phyloP scores from a whole-genome alignment of 2,113 vertebrate genomes.

The Atlantisia rogersi region DNA sequence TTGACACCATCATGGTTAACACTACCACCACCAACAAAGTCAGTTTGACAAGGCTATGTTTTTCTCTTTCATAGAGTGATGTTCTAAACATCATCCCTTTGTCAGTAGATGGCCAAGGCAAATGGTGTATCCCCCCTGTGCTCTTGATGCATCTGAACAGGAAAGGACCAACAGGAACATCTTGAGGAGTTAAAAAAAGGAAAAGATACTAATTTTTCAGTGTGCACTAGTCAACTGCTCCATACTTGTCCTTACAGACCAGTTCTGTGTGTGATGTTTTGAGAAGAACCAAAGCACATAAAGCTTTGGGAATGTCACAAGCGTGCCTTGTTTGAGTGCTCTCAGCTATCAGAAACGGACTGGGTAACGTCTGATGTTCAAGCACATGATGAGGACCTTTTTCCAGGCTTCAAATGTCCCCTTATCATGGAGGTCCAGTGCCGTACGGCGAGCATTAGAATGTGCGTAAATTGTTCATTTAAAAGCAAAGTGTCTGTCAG shows the following conservation, averaged over 20 bases:
- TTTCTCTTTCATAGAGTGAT: neutral
- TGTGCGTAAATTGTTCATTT: neutral
- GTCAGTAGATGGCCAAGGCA: neutral
- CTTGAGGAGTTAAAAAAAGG: neutral
- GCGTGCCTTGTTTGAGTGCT: neutral
- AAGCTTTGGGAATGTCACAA: neutral
- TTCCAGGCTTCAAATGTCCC: neutral
- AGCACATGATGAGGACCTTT: neutral
- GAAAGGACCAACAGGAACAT: neutral
- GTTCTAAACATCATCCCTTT: neutral
- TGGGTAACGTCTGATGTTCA: neutral
- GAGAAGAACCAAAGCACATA: neutral
- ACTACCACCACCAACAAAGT: too few relatives aligned
- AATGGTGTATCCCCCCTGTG: accelerated
- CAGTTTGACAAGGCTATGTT: neutral
- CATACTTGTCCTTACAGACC: neutral
- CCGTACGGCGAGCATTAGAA: neutral
- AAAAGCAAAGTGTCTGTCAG: neutral
- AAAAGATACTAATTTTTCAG: neutral
- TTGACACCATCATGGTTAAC: neutral
- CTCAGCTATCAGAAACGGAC: neutral
- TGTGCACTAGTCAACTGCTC: neutral
- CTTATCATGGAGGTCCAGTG: neutral
- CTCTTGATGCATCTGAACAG: neutral
- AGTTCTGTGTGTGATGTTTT: neutral